phyloP scores from a whole-genome alignment of 2,888 invertebrate species.

The Pegoplata infirma region DNA sequence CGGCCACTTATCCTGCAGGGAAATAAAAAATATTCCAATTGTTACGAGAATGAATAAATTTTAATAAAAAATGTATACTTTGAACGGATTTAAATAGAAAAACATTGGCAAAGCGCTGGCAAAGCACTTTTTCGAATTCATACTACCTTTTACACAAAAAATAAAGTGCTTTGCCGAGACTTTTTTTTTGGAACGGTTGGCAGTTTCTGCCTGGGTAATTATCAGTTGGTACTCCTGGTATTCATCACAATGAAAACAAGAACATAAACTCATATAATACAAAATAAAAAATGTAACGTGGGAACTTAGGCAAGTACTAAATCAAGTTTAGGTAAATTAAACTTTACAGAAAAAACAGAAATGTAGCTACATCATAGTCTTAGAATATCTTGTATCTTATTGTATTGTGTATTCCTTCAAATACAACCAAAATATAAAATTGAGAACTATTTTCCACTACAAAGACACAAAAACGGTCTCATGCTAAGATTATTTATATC shows the following conservation, averaged over 20 bases:
- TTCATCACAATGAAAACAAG: neutral
- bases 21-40: too few species aligned
- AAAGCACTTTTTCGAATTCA: too few species aligned
- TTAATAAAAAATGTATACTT: too few species aligned
- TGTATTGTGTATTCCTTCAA: slow-evolving; percentile 41
- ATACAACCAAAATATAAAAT: slow-evolving; percentile 50
- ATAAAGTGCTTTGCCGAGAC: too few species aligned
- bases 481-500: slow-evolving; percentile 34
- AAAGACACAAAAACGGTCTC: slow-evolving; percentile 33
- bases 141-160: too few species aligned
- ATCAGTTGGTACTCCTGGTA: neutral
- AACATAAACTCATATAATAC: neutral
- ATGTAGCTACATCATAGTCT: slow-evolving; percentile 22
- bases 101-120: too few species aligned
- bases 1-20: too few species aligned
- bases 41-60: too few species aligned
- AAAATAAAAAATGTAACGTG: slow-evolving; percentile 49
- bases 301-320: slow-evolving; percentile 51
- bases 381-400: slow-evolving; percentile 22
- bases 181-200: too few species aligned
- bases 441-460: slow-evolving; percentile 38
- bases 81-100: too few species aligned
- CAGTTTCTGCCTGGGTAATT: too few species aligned
- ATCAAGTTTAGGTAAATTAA: slow-evolving; percentile 51
- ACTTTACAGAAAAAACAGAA: slow-evolving; percentile 35